Conservation (phyloP, 2,797 vertebrate species). For the Hephaestus fuliginosus region DNA sequence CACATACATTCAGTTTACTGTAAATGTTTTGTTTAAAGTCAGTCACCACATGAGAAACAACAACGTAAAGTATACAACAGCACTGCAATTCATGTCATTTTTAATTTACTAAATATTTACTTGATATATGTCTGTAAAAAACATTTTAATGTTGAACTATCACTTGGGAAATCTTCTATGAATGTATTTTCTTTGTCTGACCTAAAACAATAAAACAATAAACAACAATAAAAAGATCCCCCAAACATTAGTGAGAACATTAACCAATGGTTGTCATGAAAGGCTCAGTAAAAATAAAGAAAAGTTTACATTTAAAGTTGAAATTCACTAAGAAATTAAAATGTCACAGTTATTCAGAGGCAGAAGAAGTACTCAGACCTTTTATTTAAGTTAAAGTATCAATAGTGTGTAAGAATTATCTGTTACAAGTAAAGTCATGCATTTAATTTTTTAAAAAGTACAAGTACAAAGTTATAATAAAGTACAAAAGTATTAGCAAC, state of each 20-base stretch:
- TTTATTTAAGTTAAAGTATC: neutral
- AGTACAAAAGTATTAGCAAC: neutral
- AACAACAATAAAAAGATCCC: neutral
- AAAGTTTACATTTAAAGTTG: neutral
- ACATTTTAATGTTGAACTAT: neutral
- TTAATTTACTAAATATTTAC: neutral
- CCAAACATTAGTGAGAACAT: neutral
- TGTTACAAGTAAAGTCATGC: neutral
- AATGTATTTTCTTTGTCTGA: neutral
- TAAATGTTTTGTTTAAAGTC: neutral
- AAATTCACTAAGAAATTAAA: neutral
- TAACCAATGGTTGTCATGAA: neutral
- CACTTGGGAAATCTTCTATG: neutral
- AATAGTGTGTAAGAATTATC: no score
- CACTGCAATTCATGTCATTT: neutral
- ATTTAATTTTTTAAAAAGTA: neutral
- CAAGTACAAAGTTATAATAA: neutral
- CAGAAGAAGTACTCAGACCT: neutral
- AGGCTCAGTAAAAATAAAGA: neutral
- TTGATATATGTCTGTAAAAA: neutral
- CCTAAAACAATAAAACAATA: neutral
- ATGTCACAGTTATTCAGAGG: neutral
- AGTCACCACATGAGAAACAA: neutral
- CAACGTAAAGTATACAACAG: neutral
- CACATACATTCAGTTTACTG: neutral